A percentile compares a stretch with the other conserved stretches of the same genome.
These are phyloP conservation scores for Calameuta filiformis DNA, from an alignment of 2,888 invertebrate species.

Conservation along the genomic window DNA sequence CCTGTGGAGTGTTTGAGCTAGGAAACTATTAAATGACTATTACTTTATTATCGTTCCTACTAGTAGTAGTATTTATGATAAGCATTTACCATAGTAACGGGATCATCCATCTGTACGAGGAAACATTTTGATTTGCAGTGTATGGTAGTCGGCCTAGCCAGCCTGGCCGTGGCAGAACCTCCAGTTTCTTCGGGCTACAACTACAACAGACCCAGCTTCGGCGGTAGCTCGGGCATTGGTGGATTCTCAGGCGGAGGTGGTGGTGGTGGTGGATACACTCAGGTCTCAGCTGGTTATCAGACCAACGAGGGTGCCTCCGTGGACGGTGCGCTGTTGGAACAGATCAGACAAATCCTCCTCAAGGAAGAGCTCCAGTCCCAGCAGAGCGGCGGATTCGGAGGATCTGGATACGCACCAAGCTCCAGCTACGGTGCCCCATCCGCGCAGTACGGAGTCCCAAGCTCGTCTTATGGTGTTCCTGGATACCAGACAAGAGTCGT, in stretches of 20 bases:
- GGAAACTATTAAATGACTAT: too few species aligned
- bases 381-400: conserved; percentile 68
- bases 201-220: conserved; percentile 73
- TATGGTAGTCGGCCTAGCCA: conserved; percentile 84
- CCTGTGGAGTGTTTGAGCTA: too few species aligned
- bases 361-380: conserved; percentile 80
- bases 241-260: conserved; percentile 53
- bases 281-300: conserved; percentile 82
- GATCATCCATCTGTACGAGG: too few species aligned
- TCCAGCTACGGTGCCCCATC: conserved; percentile 70
- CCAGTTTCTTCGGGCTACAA: conserved; percentile 67
- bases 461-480: conserved; percentile 76
- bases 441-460: conserved; percentile 76
- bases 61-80: too few species aligned
- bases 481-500: conserved; percentile 75
- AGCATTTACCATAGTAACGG: too few species aligned
- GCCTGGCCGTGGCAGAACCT: conserved; percentile 79
- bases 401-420: conserved; percentile 62
- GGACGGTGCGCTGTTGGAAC: conserved; percentile 82
- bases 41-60: too few species aligned
- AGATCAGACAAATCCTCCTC: conserved; percentile 85
- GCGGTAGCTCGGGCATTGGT: conserved; percentile 56
- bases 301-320: conserved; percentile 87
- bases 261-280: conserved; percentile 72
- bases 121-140: conserved; percentile 71